Conservation (phyloP, 2,797 vertebrate genomes). For the Emydoidea blandingii region DNA sequence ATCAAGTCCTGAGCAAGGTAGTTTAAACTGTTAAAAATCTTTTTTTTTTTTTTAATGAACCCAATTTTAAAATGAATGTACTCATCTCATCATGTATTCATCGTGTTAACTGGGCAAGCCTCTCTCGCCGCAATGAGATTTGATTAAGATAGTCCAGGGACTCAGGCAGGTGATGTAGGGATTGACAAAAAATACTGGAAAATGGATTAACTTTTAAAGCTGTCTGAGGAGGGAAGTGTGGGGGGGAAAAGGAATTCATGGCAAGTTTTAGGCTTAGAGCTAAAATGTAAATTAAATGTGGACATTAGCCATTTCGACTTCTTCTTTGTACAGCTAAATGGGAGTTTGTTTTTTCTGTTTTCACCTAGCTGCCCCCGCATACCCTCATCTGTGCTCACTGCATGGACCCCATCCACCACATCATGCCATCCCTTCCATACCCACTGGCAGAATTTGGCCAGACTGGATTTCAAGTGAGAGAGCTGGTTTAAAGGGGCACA, state of each 20-base stretch:
- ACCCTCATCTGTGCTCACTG: background rate
- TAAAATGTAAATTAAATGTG: background rate
- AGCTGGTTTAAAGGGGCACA: background rate
- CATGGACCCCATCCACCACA: background rate
- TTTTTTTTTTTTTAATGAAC: background rate
- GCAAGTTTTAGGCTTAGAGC: background rate
- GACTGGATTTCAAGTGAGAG: background rate
- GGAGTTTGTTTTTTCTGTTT: background rate
- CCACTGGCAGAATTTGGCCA: background rate
- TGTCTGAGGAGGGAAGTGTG: background rate
- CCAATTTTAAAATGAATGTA: background rate
- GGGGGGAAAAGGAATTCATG: background rate
- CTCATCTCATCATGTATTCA: background rate
- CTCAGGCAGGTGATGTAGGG: background rate
- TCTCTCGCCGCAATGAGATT: background rate
- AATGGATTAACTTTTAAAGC: background rate
- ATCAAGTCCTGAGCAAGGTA: fast-evolving
- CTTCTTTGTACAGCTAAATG: background rate
- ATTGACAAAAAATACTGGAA: background rate
- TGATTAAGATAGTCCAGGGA: background rate
- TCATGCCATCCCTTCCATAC: background rate
- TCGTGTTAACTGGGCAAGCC: background rate
- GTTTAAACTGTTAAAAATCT: background rate
- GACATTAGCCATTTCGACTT: background rate
- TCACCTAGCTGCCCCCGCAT: background rate